Percentiles rank a stretch among this genome's conserved stretches.
Evolutionary conservation across 2,888 invertebrate genomes (phyloP).

Genomic region (Nemapogon koenigi): DNA sequence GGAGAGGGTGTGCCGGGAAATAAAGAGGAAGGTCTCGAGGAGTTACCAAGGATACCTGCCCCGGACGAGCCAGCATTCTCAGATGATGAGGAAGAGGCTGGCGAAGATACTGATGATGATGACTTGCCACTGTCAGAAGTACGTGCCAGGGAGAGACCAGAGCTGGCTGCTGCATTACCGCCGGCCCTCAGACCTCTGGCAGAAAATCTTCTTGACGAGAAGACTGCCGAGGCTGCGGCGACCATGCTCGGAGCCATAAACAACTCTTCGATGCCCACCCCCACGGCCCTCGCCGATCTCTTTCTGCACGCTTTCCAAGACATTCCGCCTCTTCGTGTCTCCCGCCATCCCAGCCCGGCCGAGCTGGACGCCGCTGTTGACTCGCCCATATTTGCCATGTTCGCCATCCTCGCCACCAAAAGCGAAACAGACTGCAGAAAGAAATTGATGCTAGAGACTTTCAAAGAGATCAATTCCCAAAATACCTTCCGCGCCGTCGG

Average conservation of each 20-base stretch:
- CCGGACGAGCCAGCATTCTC: conserved; percentile 81
- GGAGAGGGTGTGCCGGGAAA: conserved; percentile 52
- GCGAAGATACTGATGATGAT: conserved; percentile 74
- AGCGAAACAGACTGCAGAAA: conserved; percentile 75
- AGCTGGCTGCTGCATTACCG: conserved; percentile 52
- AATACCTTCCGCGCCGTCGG: conserved; percentile 76
- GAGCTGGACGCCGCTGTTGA: conserved; percentile 74
- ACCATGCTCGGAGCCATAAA: conserved; percentile 41
- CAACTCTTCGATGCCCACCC: conserved; percentile 41
- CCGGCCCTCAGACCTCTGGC: conserved; percentile 46
- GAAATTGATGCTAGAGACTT: conserved; percentile 78
- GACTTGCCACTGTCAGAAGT: conserved; percentile 82
- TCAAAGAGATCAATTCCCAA: conserved; percentile 79
- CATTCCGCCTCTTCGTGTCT: conserved; percentile 52
- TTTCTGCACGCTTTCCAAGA: conserved; percentile 57
- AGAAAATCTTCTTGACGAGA: conserved; percentile 52
- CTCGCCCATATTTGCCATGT: conserved; percentile 86
- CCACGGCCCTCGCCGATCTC: conserved; percentile 47
- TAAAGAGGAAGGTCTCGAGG: conserved; percentile 47
- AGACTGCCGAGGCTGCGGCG: conserved; percentile 39
- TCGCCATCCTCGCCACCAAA: conserved; percentile 78
- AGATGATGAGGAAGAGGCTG: conserved; percentile 80
- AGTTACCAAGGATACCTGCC: conserved; percentile 43
- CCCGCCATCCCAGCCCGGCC: conserved; percentile 50
- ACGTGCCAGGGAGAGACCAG: conserved; percentile 69